These are phyloP conservation scores for Zaprionus camerounensis DNA, from an alignment of 1,140 invertebrate genomes.

Conservation along the genomic window DNA sequence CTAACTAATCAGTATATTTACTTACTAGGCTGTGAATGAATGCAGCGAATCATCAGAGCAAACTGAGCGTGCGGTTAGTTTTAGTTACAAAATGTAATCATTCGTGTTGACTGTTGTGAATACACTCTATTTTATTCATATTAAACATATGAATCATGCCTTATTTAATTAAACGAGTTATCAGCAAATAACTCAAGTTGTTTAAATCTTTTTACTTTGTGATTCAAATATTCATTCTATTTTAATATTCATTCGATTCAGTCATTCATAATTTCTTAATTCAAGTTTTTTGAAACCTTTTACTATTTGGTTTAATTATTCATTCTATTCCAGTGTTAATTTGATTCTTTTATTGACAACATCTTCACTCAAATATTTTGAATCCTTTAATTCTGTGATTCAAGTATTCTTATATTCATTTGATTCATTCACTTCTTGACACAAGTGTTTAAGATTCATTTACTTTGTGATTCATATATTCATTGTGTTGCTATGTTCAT, in stretches of 20 bases:
- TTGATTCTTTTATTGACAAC: background rate
- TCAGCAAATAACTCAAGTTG: background rate
- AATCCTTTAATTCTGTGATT: background rate
- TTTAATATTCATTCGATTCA: background rate
- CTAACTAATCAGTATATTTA: background rate
- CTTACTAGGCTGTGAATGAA: background rate
- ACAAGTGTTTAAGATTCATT: too few species aligned
- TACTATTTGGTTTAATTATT: background rate
- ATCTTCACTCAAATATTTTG: background rate
- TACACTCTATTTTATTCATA: too few species aligned
- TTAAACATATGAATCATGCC: background rate
- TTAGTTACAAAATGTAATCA: background rate
- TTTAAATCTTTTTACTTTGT: background rate
- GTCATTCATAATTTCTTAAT: background rate
- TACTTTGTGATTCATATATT: background rate
- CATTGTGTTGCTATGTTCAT: background rate
- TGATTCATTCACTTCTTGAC: background rate
- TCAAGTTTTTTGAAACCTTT: too few species aligned
- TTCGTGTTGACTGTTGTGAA: background rate
- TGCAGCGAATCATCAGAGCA: background rate
- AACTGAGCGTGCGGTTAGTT: background rate
- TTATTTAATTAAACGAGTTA: background rate
- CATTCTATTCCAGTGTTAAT: background rate
- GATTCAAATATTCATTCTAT: too few species aligned
- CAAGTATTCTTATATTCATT: background rate